phyloP scores from a whole-genome alignment of 1,140 invertebrate genomes.

The Drosophila novamexicana region DNA sequence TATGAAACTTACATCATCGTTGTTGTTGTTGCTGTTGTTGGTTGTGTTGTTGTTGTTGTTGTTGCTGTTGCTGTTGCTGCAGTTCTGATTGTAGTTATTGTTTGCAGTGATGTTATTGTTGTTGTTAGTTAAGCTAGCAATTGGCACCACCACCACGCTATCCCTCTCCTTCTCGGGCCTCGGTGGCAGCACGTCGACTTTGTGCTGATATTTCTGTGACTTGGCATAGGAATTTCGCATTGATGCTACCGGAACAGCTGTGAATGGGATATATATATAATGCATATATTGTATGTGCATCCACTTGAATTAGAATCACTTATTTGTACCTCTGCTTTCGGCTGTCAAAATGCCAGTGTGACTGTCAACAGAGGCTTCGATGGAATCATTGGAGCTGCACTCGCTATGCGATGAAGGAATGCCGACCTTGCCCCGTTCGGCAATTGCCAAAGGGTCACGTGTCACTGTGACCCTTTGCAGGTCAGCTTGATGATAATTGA shows the following conservation, averaged over 20 bases:
- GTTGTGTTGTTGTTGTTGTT: conserved; percentile 39
- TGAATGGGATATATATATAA: conserved; percentile 1
- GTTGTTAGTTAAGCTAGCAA: conserved; percentile 46
- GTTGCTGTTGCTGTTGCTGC: conserved; percentile 44
- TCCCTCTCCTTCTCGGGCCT: conserved; percentile 63
- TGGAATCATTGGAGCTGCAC: conserved; percentile 84
- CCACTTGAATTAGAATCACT: conserved; percentile 18
- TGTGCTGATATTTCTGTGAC: conserved; percentile 58
- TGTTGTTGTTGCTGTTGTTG: conserved; percentile 65
- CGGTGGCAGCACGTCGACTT: conserved; percentile 56
- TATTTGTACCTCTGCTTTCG: conserved; percentile 76
- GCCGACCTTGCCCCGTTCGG: conserved; percentile 83
- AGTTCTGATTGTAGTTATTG: conserved; percentile 39
- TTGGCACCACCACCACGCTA: conserved; percentile 60
- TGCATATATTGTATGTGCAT: neutral
- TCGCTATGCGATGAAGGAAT: conserved; percentile 83
- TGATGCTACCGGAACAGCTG: conserved; percentile 38
- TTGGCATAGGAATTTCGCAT: conserved; percentile 62
- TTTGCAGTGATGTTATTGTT: conserved; percentile 42
- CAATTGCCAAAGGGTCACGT: conserved; percentile 79
- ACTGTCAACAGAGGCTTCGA: conserved; percentile 81
- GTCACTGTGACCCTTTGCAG: conserved; percentile 77
- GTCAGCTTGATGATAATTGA: conserved; percentile 74
- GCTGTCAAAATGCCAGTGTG: conserved; percentile 80
- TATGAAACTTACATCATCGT: conserved; percentile 74